Evolutionary conservation across 1,140 invertebrate species (phyloP), one percentile per base, ranked within the genome.

Genomic region (Dryas iulia): DNA sequence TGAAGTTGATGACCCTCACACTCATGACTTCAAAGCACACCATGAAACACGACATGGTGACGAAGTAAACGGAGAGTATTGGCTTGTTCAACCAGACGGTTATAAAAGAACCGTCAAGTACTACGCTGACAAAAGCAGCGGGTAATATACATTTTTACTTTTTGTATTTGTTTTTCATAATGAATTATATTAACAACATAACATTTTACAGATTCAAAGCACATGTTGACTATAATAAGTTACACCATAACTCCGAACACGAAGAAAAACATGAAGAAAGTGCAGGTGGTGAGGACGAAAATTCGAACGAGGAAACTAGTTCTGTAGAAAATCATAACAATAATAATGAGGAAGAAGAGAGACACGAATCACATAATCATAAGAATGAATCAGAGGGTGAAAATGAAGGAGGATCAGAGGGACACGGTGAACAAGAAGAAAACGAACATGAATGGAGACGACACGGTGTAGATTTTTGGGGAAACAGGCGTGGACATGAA

Each of bases 1-100:
- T 79, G 78, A 86, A 59, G 94, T 94, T 4, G 79, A 90, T 23
- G 93, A 93, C 79, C 87, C 92, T 10, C 93, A 94, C 72, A 94
- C 87, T 24, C 77, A 87, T 65, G 89, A 91, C 60, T 72, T 78
- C 52, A 91, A 91, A 67, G 83, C 81, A 79, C 71, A 93, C 77
- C 82, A 92, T 67, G 94, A 94, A 79, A 84, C 86, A 25, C 86
- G 93, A 28, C 83, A 94, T 33, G 93, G 93, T 11, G 93, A 94
- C 73, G 86, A 90, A 52, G 93, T 94, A 12, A 92, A 92, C 28
- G 78, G 78, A 69, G 59, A 66, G 25, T 81, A 81, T 65, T 81
- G 78, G 78, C 72, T 81, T 23, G n/a, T 74, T 33, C 71, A 81
- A 59, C 78, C 78, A 14, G 76, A 77, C 60, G 78, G 78, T 47